A percentile compares a stretch with the other conserved stretches of the same genome.
These are phyloP conservation scores for Drosophila erecta DNA, from an alignment of 1,140 invertebrate genomes.

Conservation along the genomic window DNA sequence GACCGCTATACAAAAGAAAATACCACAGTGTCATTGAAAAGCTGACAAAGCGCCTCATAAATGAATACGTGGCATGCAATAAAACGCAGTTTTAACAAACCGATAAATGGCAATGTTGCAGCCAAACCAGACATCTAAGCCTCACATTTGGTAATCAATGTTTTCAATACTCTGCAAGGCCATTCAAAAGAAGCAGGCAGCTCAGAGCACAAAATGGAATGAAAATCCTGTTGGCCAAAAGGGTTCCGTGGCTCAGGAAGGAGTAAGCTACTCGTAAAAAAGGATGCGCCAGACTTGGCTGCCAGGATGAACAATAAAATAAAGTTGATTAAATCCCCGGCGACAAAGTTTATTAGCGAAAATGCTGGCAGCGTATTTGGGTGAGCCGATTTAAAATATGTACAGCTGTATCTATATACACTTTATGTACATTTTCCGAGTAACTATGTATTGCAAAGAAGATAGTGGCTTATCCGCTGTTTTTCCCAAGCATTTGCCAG, in stretches of 20 bases:
- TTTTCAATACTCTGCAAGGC: slow-evolving; percentile 25
- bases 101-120: slow-evolving; percentile 17
- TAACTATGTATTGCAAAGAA: slow-evolving; percentile 25
- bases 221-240: slow-evolving; percentile 40
- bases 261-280: background rate
- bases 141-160: slow-evolving; percentile 61
- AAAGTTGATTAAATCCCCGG: slow-evolving; percentile 65
- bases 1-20: slow-evolving; percentile 30
- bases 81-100: slow-evolving; percentile 59
- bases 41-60: slow-evolving; percentile 29
- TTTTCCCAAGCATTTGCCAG: slow-evolving; percentile 20
- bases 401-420: background rate
- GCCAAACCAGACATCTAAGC: slow-evolving; percentile 10
- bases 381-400: slow-evolving; percentile 9
- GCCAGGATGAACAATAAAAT: slow-evolving; percentile 44
- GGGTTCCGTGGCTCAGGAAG: slow-evolving; percentile 13
- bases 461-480: slow-evolving; percentile 14
- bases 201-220: slow-evolving; percentile 35
- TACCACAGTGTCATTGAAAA: slow-evolving; percentile 13
- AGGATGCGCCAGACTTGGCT: slow-evolving; percentile 15
- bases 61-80: slow-evolving; percentile 38
- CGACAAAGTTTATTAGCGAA: slow-evolving; percentile 48
- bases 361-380: slow-evolving; percentile 6
- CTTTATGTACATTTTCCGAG: slow-evolving; percentile 1
- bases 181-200: slow-evolving; percentile 35